Percentiles rank a stretch among this genome's conserved stretches.
These are phyloP conservation scores for Lutraria lutraria DNA, from an alignment of 2,888 invertebrate genomes.

Conservation along the genomic window DNA sequence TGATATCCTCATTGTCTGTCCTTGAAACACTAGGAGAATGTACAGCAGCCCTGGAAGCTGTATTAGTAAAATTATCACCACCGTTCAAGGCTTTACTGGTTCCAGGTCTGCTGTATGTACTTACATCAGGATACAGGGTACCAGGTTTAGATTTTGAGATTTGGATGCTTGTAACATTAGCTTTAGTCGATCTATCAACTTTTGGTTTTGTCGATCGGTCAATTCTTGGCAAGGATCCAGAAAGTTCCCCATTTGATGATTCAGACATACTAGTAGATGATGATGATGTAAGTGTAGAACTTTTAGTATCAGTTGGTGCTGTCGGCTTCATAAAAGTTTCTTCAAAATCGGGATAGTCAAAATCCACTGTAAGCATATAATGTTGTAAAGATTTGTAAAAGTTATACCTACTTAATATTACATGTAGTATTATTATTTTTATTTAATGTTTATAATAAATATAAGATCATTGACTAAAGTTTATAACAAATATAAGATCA, in stretches of 20 bases:
- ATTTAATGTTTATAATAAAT: too few relatives aligned
- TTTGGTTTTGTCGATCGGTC: slow-evolving; percentile 73
- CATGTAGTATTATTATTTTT: too few relatives aligned
- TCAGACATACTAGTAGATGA: background rate
- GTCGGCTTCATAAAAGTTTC: slow-evolving; percentile 72
- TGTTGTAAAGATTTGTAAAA: background rate
- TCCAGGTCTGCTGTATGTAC: slow-evolving; percentile 25
- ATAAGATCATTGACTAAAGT: too few relatives aligned
- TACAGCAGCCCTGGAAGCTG: slow-evolving; percentile 35
- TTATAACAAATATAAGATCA: too few relatives aligned
- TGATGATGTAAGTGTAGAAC: background rate
- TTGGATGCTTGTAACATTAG: slow-evolving; percentile 44
- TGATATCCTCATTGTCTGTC: slow-evolving; percentile 23
- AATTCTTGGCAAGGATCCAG: slow-evolving; percentile 61
- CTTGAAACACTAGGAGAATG: slow-evolving; percentile 14
- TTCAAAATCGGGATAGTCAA: slow-evolving; percentile 86
- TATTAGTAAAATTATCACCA: slow-evolving; percentile 33
- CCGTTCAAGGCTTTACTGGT: slow-evolving; percentile 21
- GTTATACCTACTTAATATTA: background rate
- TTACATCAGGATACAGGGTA: slow-evolving; percentile 69
- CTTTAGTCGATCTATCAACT: slow-evolving; percentile 63
- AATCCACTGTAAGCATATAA: slow-evolving; percentile 80
- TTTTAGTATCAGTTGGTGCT: background rate
- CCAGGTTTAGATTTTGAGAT: slow-evolving; percentile 37
- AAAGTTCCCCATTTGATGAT: slow-evolving; percentile 54